phyloP scores from a whole-genome alignment of 2,888 invertebrate species.

The Cheilosia scutellata region DNA sequence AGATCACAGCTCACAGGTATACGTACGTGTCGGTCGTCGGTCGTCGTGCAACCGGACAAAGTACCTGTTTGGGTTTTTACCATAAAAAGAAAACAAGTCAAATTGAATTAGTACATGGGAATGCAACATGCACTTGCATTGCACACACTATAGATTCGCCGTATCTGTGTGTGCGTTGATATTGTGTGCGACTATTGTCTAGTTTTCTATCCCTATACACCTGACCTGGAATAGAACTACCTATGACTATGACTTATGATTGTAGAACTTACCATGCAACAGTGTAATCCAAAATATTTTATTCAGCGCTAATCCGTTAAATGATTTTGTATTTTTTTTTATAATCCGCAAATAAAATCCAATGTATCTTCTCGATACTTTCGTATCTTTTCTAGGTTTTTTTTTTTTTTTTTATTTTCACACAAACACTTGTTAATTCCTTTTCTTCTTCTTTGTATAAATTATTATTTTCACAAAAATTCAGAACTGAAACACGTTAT shows the following conservation, averaged over 20 bases:
- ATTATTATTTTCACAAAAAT: slow-evolving; percentile 52
- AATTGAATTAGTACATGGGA: slow-evolving; percentile 26
- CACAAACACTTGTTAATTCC: slow-evolving; percentile 69
- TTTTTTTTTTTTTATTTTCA: slow-evolving; percentile 34
- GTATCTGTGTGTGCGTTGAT: slow-evolving; percentile 11
- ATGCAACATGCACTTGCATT: slow-evolving; percentile 30
- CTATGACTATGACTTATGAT: not conserved
- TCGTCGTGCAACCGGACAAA: slow-evolving; percentile 25
- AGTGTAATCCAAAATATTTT: slow-evolving; percentile 63
- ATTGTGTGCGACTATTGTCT: slow-evolving; percentile 32
- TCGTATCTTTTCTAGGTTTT: slow-evolving; percentile 28
- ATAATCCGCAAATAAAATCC: slow-evolving; percentile 44
- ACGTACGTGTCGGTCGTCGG: too few relatives aligned
- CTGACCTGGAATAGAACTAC: slow-evolving; percentile 41
- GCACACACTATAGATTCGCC: not conserved
- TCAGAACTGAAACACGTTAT: slow-evolving; percentile 57
- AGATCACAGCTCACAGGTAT: slow-evolving; percentile 42
- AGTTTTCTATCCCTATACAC: slow-evolving; percentile 38
- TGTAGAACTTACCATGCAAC: slow-evolving; percentile 45
- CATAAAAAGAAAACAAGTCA: not conserved
- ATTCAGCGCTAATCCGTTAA: slow-evolving; percentile 46
- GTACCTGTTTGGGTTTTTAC: slow-evolving; percentile 66
- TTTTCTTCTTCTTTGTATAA: slow-evolving; percentile 27
- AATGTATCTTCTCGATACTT: slow-evolving; percentile 47
- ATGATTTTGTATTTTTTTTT: slow-evolving; percentile 12